Conservation (phyloP, 2,888 invertebrate species). For the Pterobdella sp. region DNA sequence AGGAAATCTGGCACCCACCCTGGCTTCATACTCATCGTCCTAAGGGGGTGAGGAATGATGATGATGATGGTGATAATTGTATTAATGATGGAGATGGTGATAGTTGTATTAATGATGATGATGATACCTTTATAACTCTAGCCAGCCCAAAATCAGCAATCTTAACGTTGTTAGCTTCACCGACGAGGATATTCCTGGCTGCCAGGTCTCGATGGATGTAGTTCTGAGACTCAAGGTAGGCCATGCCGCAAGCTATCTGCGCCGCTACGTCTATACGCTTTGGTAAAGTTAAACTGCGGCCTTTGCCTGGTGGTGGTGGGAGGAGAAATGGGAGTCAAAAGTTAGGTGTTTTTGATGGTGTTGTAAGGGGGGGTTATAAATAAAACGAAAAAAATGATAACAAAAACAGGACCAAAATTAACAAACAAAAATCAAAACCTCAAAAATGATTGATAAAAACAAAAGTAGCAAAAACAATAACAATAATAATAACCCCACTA, state of each 20-base stretch:
- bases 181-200: conserved; percentile 92
- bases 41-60: conserved; percentile 46
- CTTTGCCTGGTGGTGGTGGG: conserved; percentile 68
- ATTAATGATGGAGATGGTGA: not conserved
- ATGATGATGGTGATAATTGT: not conserved
- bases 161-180: conserved; percentile 88
- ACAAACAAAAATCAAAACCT: not conserved
- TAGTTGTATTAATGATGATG: not conserved
- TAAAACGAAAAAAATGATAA: too few relatives aligned
- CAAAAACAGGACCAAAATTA: too few relatives aligned
- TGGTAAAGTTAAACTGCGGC: conserved; percentile 78
- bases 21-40: conserved; percentile 97
- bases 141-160: conserved; percentile 98
- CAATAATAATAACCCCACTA: not conserved
- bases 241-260: conserved; percentile 98
- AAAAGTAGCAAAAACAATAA: not conserved
- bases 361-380: not conserved
- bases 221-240: conserved; percentile 95
- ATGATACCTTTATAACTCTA: conserved; percentile 73
- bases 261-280: conserved; percentile 96
- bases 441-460: not conserved
- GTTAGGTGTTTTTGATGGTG: not conserved
- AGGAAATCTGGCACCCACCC: conserved; percentile 94
- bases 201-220: conserved; percentile 97
- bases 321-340: not conserved